Base-by-base conservation (phyloP, 2,113 vertebrate species). In the Poecile atricapillus region DNA sequence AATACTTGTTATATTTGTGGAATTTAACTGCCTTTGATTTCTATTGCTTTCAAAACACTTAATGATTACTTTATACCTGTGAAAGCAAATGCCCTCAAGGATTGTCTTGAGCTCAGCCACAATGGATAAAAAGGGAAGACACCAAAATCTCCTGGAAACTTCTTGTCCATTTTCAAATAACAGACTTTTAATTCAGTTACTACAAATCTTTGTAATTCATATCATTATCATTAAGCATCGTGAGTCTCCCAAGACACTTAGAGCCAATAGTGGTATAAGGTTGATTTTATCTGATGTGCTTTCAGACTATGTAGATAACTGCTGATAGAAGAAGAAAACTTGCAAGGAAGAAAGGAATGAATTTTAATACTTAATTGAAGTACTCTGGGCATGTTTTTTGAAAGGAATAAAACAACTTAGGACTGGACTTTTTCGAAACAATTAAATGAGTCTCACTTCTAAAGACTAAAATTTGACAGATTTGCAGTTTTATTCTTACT, bases 21-120 rank as follows among this genome's bases (percentile, higher is more conserved):
- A 97, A 79, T 69, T 94, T 96, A 95, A 83, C 68, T 81, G 73
- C 71, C 55, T 94, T 95, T 95, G 94, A 93, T 93, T 96, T 97
- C 92, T 96, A 65, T 52, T 65, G 49, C 87, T 90, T 87, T 88
- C 94, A 94, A 94, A 96, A 95, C 77, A 83, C 50, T 88, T 78
- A 71, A 93, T 64, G 77, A 87, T 92, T 95, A 77, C 85, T 94
- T 96, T 89, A 91, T 87, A 95, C 77, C 37, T 64, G 64, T 78
- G 94, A 83, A 94, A 96, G 67, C 39, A 94, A 93, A 96, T 94
- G 93, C 69, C 89, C 46, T 90, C 31, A 94, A 92, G 89, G 77
- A 95, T 81, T 94, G 50, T 89, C 82, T 84, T 90, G 47, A 96
- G 63, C 56, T 77, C 43, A 90, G 55, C 49, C 56, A 62, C 65